Percentiles rank a stretch among this genome's conserved stretches.
phyloP scores from a whole-genome alignment of 1,140 invertebrate genomes.

The Sminthurinus signatus region DNA sequence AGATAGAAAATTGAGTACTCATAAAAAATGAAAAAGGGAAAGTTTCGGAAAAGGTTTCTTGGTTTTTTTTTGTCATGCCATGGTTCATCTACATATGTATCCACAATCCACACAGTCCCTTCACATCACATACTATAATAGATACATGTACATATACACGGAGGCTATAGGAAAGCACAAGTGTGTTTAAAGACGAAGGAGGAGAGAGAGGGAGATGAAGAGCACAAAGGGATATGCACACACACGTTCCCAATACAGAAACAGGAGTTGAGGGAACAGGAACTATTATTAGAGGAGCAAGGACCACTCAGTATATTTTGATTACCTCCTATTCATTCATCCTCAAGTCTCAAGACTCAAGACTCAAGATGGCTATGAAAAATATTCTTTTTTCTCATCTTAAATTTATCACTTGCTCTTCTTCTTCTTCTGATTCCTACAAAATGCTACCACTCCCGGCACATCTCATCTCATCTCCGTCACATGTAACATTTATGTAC shows the following conservation, averaged over 20 bases:
- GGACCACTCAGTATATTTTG: conserved; percentile 32
- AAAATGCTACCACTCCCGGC: conserved; percentile 23
- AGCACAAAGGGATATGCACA: no score
- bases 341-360: no score
- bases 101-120: no score
- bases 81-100: conserved; percentile 11
- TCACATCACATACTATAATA: conserved; percentile 5
- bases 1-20: conserved; percentile 37
- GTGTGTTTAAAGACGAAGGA: no score
- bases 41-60: conserved; percentile 27
- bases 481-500: no score
- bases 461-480: conserved; percentile 11
- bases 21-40: conserved; percentile 39
- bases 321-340: conserved; percentile 34
- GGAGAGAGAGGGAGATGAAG: conserved; percentile 2
- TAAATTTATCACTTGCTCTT: conserved; percentile 31
- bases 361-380: conserved; percentile 26
- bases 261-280: no score
- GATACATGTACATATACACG: conserved; percentile 1
- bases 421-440: no score
- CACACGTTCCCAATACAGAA: no score
- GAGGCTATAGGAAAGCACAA: neutral
- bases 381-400: conserved; percentile 23
- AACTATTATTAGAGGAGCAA: conserved; percentile 31
- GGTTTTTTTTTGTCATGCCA: neutral